Base-by-base conservation (phyloP, 2,888 invertebrate genomes). In the Phengaris alcon region DNA sequence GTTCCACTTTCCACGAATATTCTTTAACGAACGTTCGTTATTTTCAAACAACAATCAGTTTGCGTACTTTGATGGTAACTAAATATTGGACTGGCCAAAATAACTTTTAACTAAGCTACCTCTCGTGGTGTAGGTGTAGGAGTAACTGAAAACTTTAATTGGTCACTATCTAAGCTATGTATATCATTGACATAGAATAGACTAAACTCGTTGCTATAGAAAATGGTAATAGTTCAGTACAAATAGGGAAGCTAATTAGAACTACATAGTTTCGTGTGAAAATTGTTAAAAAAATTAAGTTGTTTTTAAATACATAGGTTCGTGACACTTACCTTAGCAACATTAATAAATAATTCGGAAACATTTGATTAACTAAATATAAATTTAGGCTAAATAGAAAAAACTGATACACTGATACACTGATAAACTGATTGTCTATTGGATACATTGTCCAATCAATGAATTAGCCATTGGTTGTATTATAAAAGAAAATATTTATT, bases 371-470 rank as follows among this genome's bases (percentile, higher is more conserved):
- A 64, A 12, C 2, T 44, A 13, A 15, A 64, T 64, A 10, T 64
- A 64, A 64, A 59, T 35, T 64, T 35, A 64, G 64, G 64, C 35
- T 64, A 64, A 64, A 52, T 10, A 52, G 52, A 12, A 64, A 10
- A 64, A 9, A 35, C 64, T 64, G 6, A 64, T n/a, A n/a, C n/a
- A n/a, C n/a, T n/a, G n/a, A n/a, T n/a, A n/a, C n/a, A n/a, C n/a
- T n/a, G n/a, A n/a, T n/a, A n/a, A n/a, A n/a, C n/a, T n/a, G n/a
- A n/a, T n/a, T n/a, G 57, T 57, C 15, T 7, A 59, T 59, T 59
- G 22, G 22, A 15, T 8, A 10, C 59, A 15, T 15, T 59, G 59
- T 22, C 22, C 59, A 22, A 64, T 64, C 64, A 64, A 64, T 64
- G 64, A 64, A 64, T 64, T 64, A 64, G 35, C 35, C 64, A 64